These are phyloP conservation scores for Lithophane ornitopus DNA, from an alignment of 2,888 invertebrate genomes.

Conservation along the genomic window DNA sequence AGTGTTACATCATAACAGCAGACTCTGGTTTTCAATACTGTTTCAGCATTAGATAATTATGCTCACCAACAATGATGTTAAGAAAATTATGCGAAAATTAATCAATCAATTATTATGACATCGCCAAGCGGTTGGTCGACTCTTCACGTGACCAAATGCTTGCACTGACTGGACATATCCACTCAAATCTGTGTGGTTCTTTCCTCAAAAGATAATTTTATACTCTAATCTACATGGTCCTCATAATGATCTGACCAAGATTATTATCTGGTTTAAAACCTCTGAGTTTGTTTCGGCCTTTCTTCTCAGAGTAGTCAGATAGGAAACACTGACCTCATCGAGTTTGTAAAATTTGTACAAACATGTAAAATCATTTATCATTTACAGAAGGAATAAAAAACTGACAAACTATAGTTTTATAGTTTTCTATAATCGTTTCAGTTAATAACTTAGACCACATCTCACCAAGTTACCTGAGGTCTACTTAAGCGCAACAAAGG, in stretches of 20 bases:
- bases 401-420: neutral
- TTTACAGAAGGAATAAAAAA: neutral
- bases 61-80: no score
- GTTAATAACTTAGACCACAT: constrained; percentile 17
- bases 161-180: no score
- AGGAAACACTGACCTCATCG: neutral
- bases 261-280: no score
- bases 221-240: no score
- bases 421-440: constrained; percentile 3
- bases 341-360: neutral
- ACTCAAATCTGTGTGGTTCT: no score
- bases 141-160: no score
- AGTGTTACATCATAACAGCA: neutral
- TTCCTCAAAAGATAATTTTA: no score
- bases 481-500: constrained; percentile 67
- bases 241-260: no score
- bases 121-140: no score
- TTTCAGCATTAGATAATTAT: neutral
- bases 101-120: no score
- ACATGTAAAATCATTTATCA: neutral
- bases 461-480: constrained; percentile 51
- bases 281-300: neutral
- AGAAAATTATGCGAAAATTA: no score
- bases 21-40: neutral
- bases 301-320: neutral